Base-by-base conservation (phyloP, 2,797 vertebrate genomes). In the Artibeus jamaicensis region DNA sequence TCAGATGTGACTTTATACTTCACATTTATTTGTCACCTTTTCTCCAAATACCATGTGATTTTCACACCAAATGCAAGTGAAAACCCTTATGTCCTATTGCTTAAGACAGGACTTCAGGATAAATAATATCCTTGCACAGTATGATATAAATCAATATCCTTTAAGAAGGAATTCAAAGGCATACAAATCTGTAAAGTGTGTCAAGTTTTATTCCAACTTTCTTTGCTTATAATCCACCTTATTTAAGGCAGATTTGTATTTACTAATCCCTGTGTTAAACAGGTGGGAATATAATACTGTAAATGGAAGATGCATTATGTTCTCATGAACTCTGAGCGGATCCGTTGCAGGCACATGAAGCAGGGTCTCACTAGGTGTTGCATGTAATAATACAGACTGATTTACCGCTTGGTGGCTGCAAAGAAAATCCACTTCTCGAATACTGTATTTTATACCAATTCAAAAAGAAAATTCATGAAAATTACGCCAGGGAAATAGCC, bases 391-490 rank as follows among this genome's bases (percentile, higher is more conserved):
- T 18, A 74, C 16, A 95, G 26, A 62, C 7, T 42, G 6, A 57
- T 57, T 90, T 86, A 50, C 19, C 15, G 21, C 26, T 34, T 37
- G 68, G 46, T 3, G n/a, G 67, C 16, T 71, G 32, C 37, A 57
- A 76, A 89, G 65, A 62, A 89, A 79, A 92, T 57, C 16, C 6
- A 34, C 79, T 92, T 79, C 73, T 65, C 67, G 22, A 34, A 57
- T 12, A 14, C 34, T 73, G 24, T 29, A 86, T 62, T 95, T 95
- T 34, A 81, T n/a, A 79, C 11, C 37, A 76, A 62, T 6, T 50
- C 50, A 95, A 96, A 92, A 46, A 78, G 24, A 92, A 93, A 81
- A 29, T 65, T 82, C 44, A 34, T 78, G 14, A 79, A 46, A 86
- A 88, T 32, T 50, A 70, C n/a, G 4, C 32, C 71, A 84, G 53